These are phyloP conservation scores for Alexandromys fortis DNA, from an alignment of 2,113 vertebrate species.

Conservation along the genomic window DNA sequence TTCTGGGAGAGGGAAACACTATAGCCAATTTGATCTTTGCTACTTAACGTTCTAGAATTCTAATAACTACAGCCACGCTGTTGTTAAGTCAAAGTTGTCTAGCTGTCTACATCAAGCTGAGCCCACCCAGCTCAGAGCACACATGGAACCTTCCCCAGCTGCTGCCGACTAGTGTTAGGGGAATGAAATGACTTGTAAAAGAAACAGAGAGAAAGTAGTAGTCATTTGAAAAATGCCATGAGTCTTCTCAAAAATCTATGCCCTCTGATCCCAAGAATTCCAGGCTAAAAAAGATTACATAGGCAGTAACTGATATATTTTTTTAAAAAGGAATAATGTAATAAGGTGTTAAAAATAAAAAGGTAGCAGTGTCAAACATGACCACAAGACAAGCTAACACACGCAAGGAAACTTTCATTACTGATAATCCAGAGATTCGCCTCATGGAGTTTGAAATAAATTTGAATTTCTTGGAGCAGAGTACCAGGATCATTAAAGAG, in stretches of 20 bases:
- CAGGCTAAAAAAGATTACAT: neutral
- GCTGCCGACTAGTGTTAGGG: neutral
- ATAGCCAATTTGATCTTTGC: neutral
- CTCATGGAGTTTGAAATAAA: neutral
- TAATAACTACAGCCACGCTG: neutral
- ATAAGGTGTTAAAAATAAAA: neutral
- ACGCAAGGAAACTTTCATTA: neutral
- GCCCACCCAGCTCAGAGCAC: neutral
- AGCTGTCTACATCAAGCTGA: neutral
- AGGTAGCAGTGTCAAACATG: neutral
- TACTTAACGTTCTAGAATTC: neutral
- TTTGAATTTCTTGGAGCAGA: neutral
- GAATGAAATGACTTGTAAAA: neutral
- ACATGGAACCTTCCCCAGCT: neutral
- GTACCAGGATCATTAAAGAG: conserved; percentile 21
- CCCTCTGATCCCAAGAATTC: neutral
- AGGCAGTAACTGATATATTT: neutral
- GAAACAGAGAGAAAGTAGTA: conserved; percentile 20
- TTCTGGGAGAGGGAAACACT: neutral
- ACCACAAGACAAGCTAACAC: neutral
- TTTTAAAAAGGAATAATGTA: neutral
- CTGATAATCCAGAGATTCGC: neutral
- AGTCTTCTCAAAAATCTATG: neutral
- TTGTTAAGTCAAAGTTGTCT: neutral
- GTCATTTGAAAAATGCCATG: neutral